Evolutionary conservation across 2,113 vertebrate species (phyloP).

Genomic region (Andinoacara biseriatus): DNA sequence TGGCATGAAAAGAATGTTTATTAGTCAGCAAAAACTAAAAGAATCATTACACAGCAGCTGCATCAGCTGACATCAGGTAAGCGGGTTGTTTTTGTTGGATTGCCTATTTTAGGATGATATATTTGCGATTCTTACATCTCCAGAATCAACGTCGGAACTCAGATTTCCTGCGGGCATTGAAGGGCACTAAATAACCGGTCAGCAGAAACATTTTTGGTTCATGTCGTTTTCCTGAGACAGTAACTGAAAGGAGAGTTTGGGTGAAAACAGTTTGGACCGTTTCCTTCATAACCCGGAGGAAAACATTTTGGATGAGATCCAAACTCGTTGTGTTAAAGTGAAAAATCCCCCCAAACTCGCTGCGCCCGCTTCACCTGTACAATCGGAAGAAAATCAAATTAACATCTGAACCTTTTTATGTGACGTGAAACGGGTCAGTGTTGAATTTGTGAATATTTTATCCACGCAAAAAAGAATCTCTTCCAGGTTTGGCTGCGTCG

Average conservation of each 20-base stretch:
- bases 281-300: not conserved
- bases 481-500: constrained; percentile 56
- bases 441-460: not conserved
- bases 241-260: not conserved
- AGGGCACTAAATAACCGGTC: not conserved
- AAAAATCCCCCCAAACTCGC: not conserved
- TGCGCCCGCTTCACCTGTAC: not conserved
- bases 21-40: not conserved
- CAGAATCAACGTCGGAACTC: not conserved
- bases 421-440: not conserved
- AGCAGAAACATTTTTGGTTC: not conserved
- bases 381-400: not conserved
- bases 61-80: not conserved
- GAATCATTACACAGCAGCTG: not conserved
- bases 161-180: not conserved
- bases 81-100: not conserved
- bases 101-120: not conserved
- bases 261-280: not conserved
- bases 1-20: constrained; percentile 44
- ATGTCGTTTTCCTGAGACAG: not conserved
- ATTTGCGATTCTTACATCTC: fast-evolving
- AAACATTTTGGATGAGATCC: fast-evolving
- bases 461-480: not conserved
- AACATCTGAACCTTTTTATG: not conserved
- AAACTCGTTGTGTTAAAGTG: not conserved